Conservation (phyloP, 2,113 vertebrate genomes). For the Chionis minor region DNA sequence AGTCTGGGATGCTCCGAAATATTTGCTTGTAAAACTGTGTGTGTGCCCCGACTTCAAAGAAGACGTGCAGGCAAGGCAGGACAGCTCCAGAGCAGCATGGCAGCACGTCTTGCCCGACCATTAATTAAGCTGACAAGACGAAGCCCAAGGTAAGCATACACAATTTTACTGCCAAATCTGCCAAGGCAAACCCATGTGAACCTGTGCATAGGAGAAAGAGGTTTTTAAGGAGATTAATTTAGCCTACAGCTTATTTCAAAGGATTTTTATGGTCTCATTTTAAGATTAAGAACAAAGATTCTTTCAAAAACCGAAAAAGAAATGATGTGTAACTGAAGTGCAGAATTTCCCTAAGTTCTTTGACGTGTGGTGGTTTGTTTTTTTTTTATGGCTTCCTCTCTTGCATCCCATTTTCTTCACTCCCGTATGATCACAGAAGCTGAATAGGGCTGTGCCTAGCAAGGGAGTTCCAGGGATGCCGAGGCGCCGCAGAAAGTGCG, state of each 20-base stretch:
- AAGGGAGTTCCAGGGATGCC: not conserved
- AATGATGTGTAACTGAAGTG: not conserved
- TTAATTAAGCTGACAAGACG: not conserved
- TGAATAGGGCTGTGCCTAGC: accelerated
- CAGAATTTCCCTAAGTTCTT: not conserved
- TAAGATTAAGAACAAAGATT: not conserved
- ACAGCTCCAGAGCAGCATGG: not conserved
- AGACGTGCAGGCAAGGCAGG: accelerated
- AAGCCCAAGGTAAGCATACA: not conserved
- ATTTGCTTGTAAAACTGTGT: not conserved
- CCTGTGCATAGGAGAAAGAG: not conserved
- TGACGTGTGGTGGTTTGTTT: not conserved
- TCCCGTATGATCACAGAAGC: not conserved
- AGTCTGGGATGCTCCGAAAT: not conserved
- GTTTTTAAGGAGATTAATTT: not conserved
- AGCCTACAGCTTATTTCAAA: not conserved
- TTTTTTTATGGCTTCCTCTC: not conserved
- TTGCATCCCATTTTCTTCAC: not conserved
- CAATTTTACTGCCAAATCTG: not conserved
- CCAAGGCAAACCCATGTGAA: not conserved
- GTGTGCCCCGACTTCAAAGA: not conserved
- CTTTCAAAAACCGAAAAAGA: not conserved
- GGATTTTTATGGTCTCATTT: not conserved
- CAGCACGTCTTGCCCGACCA: not conserved
- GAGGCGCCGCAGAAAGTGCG: not conserved